A percentile compares a stretch with the other conserved stretches of the same genome.
phyloP scores from a whole-genome alignment of 2,888 invertebrate species.

The Drosophila longiperda region DNA sequence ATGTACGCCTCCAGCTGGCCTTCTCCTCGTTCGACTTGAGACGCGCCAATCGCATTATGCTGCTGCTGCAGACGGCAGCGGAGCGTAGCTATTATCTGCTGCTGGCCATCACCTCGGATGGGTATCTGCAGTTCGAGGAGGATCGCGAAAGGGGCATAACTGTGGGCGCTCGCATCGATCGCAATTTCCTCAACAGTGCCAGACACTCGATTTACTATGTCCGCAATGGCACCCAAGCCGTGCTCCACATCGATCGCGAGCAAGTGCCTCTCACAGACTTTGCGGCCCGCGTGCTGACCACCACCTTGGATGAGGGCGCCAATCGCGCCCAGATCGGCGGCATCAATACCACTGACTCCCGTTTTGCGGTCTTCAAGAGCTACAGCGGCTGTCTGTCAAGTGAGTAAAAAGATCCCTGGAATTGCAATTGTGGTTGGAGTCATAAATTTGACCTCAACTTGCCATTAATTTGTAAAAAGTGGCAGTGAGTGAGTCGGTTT shows the following conservation, averaged over 20 bases:
- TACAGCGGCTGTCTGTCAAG: slow-evolving; percentile 96
- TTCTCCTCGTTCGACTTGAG: slow-evolving; percentile 93
- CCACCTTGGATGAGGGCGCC: slow-evolving; percentile 88
- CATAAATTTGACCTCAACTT: slow-evolving; percentile 61
- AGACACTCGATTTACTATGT: slow-evolving; percentile 90
- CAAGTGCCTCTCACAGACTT: slow-evolving; percentile 89
- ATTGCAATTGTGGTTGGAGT: slow-evolving; percentile 6
- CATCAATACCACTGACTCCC: slow-evolving; percentile 92
- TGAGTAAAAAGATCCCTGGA: slow-evolving; percentile 85
- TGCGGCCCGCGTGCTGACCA: slow-evolving; percentile 89
- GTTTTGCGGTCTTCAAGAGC: slow-evolving; percentile 93
- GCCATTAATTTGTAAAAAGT: slow-evolving; percentile 54
- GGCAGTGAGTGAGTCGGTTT: rapidly evolving
- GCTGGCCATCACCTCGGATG: slow-evolving; percentile 93
- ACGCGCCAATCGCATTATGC: slow-evolving; percentile 91
- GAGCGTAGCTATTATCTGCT: slow-evolving; percentile 93
- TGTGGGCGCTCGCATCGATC: slow-evolving; percentile 90
- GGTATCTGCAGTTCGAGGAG: slow-evolving; percentile 93
- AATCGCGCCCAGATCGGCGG: slow-evolving; percentile 95
- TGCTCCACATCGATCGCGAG: slow-evolving; percentile 91
- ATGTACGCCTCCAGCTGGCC: slow-evolving; percentile 93
- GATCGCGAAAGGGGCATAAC: slow-evolving; percentile 88
- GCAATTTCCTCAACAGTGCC: slow-evolving; percentile 92
- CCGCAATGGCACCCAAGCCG: slow-evolving; percentile 90
- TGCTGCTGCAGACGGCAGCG: slow-evolving; percentile 93